Evolutionary conservation across 2,797 vertebrate genomes (phyloP).

Genomic region (Melanotaenia trifasciata): DNA sequence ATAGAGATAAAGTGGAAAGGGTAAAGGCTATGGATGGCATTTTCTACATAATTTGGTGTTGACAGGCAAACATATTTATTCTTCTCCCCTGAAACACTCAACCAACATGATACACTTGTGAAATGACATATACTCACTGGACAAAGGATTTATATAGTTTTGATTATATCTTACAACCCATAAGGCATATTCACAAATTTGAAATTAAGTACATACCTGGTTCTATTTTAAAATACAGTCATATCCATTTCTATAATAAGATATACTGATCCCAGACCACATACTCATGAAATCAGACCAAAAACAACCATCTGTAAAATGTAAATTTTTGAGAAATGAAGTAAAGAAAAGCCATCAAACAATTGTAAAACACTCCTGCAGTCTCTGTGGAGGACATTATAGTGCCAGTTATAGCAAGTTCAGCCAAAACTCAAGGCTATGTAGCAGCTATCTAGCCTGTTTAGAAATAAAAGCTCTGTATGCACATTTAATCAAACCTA

Average conservation of each 20-base stretch:
- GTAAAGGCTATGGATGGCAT: not conserved
- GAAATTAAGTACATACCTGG: not conserved
- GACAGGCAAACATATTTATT: slow-evolving; percentile 43
- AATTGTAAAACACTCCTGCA: not conserved
- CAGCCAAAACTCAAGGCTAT: not conserved
- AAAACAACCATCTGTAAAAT: slow-evolving; percentile 7
- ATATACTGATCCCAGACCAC: not conserved
- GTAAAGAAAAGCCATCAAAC: not conserved
- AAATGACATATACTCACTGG: not conserved
- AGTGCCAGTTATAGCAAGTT: not conserved
- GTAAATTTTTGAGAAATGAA: not conserved
- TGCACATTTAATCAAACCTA: not conserved
- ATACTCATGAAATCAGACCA: not conserved
- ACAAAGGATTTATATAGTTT: slow-evolving; percentile 1
- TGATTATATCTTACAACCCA: not conserved
- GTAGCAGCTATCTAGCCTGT: not conserved
- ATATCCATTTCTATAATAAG: not conserved
- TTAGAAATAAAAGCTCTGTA: not conserved
- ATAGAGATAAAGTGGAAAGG: slow-evolving; percentile 13
- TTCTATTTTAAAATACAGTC: slow-evolving; percentile 5
- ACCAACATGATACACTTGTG: not conserved
- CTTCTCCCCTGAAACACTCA: slow-evolving; percentile 18
- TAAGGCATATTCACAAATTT: not conserved
- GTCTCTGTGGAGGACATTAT: not conserved
- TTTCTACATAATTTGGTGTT: no score